These are phyloP conservation scores for Porites evermanni DNA, from an alignment of 92 coral and sea anemone species.

Conservation along the genomic window DNA sequence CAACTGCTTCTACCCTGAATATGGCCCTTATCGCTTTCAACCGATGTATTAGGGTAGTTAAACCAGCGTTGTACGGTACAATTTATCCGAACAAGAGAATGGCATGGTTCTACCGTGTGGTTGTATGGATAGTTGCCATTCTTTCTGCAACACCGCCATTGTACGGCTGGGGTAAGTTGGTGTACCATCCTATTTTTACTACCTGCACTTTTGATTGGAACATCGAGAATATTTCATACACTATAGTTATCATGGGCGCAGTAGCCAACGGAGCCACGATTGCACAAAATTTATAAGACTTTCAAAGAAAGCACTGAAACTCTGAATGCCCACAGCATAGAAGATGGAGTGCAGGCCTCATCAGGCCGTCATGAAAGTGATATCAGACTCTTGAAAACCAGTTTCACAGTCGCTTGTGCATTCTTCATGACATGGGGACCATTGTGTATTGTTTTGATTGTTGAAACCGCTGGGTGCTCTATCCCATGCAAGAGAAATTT, in stretches of 20 bases:
- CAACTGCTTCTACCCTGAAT: constrained; percentile 29
- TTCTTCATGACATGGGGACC: no score
- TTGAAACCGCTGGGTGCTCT: constrained; percentile 35
- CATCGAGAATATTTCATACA: constrained; percentile 58
- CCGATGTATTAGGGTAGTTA: constrained; percentile 52
- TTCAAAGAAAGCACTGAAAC: constrained; percentile 22
- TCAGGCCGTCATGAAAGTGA: not conserved
- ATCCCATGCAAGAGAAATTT: constrained; percentile 42
- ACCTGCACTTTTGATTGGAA: constrained; percentile 64
- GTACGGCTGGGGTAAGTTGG: constrained; percentile 4
- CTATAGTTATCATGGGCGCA: constrained; percentile 44
- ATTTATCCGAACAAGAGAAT: constrained; percentile 41
- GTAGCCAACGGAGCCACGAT: constrained; percentile 33
- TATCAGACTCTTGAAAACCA: constrained; percentile 47
- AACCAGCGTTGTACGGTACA: constrained; percentile 41
- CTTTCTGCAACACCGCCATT: constrained; percentile 52
- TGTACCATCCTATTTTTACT: constrained; percentile 52
- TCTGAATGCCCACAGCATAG: not conserved
- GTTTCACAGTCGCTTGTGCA: constrained; percentile 66
- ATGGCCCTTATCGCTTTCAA: no score
- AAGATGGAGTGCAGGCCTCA: not conserved
- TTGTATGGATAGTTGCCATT: constrained; percentile 53
- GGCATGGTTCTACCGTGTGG: constrained; percentile 36
- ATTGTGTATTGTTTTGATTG: constrained; percentile 29
- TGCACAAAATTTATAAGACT: constrained; percentile 42